These are phyloP conservation scores for Euschistus heros DNA, from an alignment of 1,140 invertebrate species.

Conservation along the genomic window DNA sequence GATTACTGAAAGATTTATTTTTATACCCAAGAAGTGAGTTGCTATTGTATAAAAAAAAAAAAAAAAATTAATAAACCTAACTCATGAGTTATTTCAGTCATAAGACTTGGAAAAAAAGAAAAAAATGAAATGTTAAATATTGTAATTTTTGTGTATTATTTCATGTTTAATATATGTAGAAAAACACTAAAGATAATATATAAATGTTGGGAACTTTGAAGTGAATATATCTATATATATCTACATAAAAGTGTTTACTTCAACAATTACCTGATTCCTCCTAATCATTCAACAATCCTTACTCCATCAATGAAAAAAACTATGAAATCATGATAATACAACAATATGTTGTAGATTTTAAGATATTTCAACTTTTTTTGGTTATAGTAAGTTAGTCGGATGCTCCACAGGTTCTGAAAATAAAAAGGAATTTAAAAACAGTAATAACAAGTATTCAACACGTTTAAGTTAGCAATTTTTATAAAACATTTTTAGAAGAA, in stretches of 20 bases:
- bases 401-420: too few species aligned
- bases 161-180: constrained; percentile 19
- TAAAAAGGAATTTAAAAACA: too few species aligned
- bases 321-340: too few species aligned
- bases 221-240: constrained; percentile 13
- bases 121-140: constrained; percentile 7
- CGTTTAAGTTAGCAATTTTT: too few species aligned
- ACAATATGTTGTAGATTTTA: too few species aligned
- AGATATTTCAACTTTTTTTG: too few species aligned
- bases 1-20: constrained; percentile 20
- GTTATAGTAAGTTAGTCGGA: too few species aligned
- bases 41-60: constrained; percentile 7
- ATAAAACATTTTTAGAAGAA: too few species aligned
- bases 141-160: constrained; percentile 20
- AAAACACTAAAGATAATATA: constrained; percentile 19
- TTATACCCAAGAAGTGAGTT: constrained; percentile 16
- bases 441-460: too few species aligned
- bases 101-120: constrained; percentile 2
- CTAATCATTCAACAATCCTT: too few species aligned
- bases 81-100: constrained; percentile 1
- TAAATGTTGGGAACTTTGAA: constrained; percentile 23
- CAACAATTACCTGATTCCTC: too few species aligned
- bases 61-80: constrained; percentile 7
- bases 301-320: too few species aligned
- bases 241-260: neutral